Evolutionary conservation across 2,797 vertebrate genomes (phyloP).

Genomic region (Diglossa cyanea): DNA sequence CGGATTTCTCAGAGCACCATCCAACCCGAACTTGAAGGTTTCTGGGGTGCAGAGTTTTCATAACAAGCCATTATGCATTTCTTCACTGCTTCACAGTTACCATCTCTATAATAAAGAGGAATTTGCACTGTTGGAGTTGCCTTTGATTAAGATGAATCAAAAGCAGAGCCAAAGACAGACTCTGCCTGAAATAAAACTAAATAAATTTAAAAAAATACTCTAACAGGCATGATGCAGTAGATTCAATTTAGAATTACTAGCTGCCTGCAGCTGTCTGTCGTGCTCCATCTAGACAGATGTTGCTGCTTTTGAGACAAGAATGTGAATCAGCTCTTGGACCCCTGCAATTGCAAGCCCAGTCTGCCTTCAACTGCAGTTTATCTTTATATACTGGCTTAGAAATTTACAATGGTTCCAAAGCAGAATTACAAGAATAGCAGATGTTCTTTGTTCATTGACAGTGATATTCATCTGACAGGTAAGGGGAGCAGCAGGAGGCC

Average conservation of each 20-base stretch:
- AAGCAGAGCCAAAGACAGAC: not conserved
- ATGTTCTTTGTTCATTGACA: not conserved
- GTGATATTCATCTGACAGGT: not conserved
- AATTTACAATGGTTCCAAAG: not conserved
- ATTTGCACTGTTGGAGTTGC: not conserved
- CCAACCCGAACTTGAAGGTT: not conserved
- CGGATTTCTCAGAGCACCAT: not conserved
- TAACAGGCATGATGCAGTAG: not conserved
- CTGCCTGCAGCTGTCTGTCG: not conserved
- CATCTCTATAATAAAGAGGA: not conserved
- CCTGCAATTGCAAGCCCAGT: not conserved
- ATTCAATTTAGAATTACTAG: constrained; percentile 3
- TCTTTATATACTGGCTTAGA: not conserved
- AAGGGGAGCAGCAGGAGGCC: not conserved
- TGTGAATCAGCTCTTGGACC: not conserved
- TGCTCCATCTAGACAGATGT: not conserved
- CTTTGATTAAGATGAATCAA: not conserved
- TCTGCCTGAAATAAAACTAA: not conserved
- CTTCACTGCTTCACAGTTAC: not conserved
- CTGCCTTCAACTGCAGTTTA: not conserved
- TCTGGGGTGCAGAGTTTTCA: not conserved
- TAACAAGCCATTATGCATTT: not conserved
- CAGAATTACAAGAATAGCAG: not conserved
- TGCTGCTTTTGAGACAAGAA: not conserved
- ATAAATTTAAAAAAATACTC: not conserved